Evolutionary conservation across 2,797 vertebrate species (phyloP).

Genomic region (Trachurus trachurus): DNA sequence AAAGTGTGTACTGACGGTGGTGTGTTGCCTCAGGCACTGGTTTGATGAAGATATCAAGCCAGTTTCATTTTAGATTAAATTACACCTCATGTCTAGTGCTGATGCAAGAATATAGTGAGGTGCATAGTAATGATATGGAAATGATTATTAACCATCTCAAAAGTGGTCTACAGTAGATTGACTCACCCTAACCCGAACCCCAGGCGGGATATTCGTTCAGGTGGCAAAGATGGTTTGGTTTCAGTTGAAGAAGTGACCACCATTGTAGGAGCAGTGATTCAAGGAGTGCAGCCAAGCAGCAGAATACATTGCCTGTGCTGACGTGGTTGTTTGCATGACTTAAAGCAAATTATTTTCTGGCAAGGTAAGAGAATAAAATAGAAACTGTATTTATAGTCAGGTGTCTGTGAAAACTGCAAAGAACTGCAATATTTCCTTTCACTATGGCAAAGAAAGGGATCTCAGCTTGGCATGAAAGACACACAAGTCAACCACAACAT

Average conservation of each 20-base stretch:
- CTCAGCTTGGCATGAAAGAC: constrained; percentile 28
- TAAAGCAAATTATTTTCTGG: constrained; percentile 33
- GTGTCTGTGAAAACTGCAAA: constrained; percentile 32
- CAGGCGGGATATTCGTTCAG: constrained; percentile 30
- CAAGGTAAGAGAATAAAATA: constrained; percentile 26
- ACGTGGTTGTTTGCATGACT: constrained; percentile 38
- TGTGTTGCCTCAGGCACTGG: background rate
- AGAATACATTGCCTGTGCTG: constrained; percentile 26
- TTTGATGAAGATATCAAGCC: background rate
- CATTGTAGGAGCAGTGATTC: background rate
- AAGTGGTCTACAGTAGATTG: background rate
- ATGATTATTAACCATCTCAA: background rate
- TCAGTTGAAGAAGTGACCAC: constrained; percentile 12
- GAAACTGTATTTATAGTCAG: constrained; percentile 12
- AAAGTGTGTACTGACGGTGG: background rate
- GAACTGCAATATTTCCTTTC: background rate
- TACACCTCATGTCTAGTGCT: background rate
- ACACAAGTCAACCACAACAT: constrained; percentile 33
- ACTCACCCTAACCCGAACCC: constrained; percentile 5
- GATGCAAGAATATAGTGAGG: background rate
- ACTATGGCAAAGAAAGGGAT: constrained; percentile 14
- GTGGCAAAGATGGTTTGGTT: constrained; percentile 7
- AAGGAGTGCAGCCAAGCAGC: constrained; percentile 12
- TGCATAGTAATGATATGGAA: background rate
- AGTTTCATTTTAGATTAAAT: background rate